Conservation (phyloP, 2,888 invertebrate species). For the Machimus atricapillus region DNA sequence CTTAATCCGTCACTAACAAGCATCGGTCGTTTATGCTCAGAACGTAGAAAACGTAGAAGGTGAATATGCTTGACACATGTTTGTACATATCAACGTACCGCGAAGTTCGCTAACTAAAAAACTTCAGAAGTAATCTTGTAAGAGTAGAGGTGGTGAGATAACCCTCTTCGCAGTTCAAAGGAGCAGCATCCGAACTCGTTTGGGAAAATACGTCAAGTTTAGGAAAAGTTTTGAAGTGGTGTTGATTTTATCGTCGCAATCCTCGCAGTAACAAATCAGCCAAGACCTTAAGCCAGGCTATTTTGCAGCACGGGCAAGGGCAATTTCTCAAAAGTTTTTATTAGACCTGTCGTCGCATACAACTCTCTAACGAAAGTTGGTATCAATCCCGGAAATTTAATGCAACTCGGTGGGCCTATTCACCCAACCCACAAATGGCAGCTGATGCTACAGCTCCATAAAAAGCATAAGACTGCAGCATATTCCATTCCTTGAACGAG, state of each 20-base stretch:
- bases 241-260: slow-evolving; percentile 23
- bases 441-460: background rate
- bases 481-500: background rate
- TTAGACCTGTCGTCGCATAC: background rate
- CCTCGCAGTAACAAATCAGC: slow-evolving; percentile 27
- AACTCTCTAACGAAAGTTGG: background rate
- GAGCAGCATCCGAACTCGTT: background rate
- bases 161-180: background rate
- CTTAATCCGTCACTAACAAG: background rate
- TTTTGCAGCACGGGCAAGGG: background rate
- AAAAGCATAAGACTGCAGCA: slow-evolving; percentile 14
- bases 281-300: background rate
- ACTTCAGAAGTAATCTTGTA: slow-evolving; percentile 8
- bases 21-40: background rate
- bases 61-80: background rate
- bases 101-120: background rate
- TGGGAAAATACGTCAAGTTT: slow-evolving; percentile 15
- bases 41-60: background rate
- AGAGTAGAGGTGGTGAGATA: background rate
- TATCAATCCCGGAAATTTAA: slow-evolving; percentile 5
- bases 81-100: background rate
- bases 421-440: background rate
- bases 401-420: slow-evolving; percentile 18
- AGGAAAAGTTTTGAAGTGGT: slow-evolving; percentile 21
- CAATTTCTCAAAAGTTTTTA: slow-evolving; percentile 34